phyloP scores from a whole-genome alignment of 2,888 invertebrate genomes.

The Acleris holmiana region DNA sequence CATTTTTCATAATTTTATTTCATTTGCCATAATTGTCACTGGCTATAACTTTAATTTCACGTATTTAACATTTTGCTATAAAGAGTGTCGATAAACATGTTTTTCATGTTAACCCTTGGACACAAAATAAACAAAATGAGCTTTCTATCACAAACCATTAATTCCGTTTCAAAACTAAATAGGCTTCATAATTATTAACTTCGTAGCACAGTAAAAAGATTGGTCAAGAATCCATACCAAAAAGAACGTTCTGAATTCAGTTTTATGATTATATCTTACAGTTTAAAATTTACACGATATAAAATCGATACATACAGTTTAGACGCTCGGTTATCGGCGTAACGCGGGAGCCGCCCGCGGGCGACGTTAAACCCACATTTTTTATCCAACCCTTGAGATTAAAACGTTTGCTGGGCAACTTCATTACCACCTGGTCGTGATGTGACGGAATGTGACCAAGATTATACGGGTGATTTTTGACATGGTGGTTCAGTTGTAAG shows the following conservation, averaged over 20 bases:
- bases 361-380: conserved; percentile 53
- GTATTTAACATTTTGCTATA: no score
- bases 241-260: background rate
- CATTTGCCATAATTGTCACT: no score
- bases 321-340: conserved; percentile 67
- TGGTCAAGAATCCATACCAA: background rate
- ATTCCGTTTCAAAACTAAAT: no score
- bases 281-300: conserved; percentile 16
- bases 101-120: no score
- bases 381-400: conserved; percentile 28
- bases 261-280: background rate
- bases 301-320: conserved; percentile 40
- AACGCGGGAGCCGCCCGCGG: conserved; percentile 64
- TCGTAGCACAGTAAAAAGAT: no score
- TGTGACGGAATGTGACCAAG: conserved; percentile 2
- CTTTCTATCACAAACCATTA: no score
- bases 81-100: no score
- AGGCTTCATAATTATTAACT: no score
- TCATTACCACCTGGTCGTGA: background rate
- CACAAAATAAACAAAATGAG: no score
- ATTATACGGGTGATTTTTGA: background rate
- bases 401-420: conserved; percentile 6
- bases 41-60: no score
- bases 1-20: no score
- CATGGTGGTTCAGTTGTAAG: no score